phyloP scores from a whole-genome alignment of 2,113 vertebrate genomes.

The Anguilla japonica region DNA sequence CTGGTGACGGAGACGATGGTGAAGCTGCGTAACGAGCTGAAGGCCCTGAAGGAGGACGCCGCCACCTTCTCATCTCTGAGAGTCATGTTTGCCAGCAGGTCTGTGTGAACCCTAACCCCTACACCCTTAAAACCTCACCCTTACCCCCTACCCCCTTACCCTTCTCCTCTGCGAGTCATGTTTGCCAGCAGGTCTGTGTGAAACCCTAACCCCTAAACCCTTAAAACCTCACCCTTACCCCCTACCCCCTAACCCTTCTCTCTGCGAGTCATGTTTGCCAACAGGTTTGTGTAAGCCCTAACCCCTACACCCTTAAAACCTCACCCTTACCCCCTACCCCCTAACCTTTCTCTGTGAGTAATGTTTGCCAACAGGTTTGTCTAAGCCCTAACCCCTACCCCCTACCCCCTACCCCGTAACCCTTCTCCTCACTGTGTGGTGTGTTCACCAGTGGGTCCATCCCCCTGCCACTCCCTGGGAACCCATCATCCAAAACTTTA shows the following conservation, averaged over 20 bases:
- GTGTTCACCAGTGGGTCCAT: background rate
- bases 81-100: constrained; percentile 84
- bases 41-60: constrained; percentile 80
- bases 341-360: constrained; percentile 71
- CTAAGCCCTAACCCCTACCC: background rate
- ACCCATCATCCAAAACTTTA: too few relatives aligned
- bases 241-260: constrained; percentile 63
- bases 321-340: too few relatives aligned
- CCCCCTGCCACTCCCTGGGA: background rate
- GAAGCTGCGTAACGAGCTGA: constrained; percentile 80
- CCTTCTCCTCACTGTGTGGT: background rate
- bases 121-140: background rate
- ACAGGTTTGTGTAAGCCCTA: constrained; percentile 63
- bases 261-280: constrained; percentile 81
- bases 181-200: constrained; percentile 77
- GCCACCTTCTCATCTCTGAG: constrained; percentile 81
- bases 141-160: constrained; percentile 24
- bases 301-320: background rate
- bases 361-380: constrained; percentile 82
- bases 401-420: background rate
- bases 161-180: constrained; percentile 83
- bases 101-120: constrained; percentile 27
- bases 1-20: constrained; percentile 79
- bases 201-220: background rate
- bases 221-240: too few relatives aligned